Evolutionary conservation across 2,797 vertebrate genomes (phyloP), one percentile per base, ranked within the genome.

Genomic region (Coranthus polyacanthus): DNA sequence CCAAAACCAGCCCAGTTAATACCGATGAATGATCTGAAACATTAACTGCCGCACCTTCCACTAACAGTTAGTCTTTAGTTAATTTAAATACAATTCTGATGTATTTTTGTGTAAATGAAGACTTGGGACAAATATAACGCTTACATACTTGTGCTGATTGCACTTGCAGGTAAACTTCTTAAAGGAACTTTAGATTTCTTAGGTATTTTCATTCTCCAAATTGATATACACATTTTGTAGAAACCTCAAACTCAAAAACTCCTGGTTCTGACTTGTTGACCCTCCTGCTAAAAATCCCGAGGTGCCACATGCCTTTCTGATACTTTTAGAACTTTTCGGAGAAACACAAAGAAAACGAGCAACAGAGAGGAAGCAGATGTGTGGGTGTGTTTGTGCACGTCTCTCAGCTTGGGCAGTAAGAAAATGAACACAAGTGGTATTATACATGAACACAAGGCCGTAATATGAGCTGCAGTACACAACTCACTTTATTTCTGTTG

Each of bases 401-500:
- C 47, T 60, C 57, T 66, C 16, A 9, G 67, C 52, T 10, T 41
- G 61, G 63, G n/a, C 74, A 47, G 43, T 6, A 21, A 58, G 43
- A 64, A 41, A 73, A 74, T 34, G 43, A 65, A 57, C 20, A 34
- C 21, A 51, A 79, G 62, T 21, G 52, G 2, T 58, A 21, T 60
- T 74, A 42, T 64, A 68, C 75, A 49, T 56, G 53, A 79, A 74
- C 58, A 65, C 71, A 67, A 55, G 50, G 37, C 68, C 56, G 21
- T 56, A 72, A 37, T 52, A 54, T 54, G 55, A 72, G 56, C 64
- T 6, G 42, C n/a, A 2, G 57, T 42, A 42, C 47, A 49, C 21
- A 60, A 11, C 16, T 59, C 1, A 16, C 50, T 71, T 72, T 50
- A 70, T 68, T 73, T 60, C 32, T 36, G 47, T 89, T 86, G 61